phyloP scores from a whole-genome alignment of 2,888 invertebrate genomes.

The Parnassius apollo region DNA sequence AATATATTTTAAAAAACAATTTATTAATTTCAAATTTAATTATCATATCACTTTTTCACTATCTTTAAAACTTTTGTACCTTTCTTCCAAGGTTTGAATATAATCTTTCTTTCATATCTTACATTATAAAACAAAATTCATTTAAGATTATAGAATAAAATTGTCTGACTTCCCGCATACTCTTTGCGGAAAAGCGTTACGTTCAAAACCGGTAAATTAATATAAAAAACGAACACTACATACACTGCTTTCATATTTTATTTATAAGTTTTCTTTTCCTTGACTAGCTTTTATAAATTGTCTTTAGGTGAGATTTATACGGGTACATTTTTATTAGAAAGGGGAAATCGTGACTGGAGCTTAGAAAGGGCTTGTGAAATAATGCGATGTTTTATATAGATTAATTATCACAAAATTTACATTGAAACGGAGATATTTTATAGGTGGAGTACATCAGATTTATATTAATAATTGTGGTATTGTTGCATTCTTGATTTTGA shows the following conservation, averaged over 20 bases:
- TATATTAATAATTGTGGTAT: neutral
- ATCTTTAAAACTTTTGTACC: no score
- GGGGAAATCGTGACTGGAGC: conserved; percentile 18
- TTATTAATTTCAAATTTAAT: no score
- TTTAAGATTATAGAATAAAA: neutral
- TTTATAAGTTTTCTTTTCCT: conserved; percentile 27
- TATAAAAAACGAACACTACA: conserved; percentile 17
- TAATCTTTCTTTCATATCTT: neutral
- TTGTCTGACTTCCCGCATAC: conserved; percentile 7
- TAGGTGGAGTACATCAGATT: conserved; percentile 1
- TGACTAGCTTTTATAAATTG: conserved; percentile 25
- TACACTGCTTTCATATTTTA: conserved; percentile 18
- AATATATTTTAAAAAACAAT: no score
- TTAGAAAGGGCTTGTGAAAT: conserved; percentile 10
- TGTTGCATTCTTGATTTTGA: no score
- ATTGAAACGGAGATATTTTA: neutral
- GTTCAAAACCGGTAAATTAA: conserved; percentile 13
- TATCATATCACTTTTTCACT: no score
- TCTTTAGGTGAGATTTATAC: conserved; percentile 17
- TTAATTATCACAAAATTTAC: conserved; percentile 8
- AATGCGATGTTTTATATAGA: conserved; percentile 19
- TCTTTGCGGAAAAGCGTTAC: conserved; percentile 16
- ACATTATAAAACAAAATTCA: neutral
- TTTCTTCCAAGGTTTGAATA: neutral
- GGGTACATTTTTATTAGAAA: conserved; percentile 10